Evolutionary conservation across 2,113 vertebrate genomes (phyloP).

Genomic region (Pardalotus punctatus): DNA sequence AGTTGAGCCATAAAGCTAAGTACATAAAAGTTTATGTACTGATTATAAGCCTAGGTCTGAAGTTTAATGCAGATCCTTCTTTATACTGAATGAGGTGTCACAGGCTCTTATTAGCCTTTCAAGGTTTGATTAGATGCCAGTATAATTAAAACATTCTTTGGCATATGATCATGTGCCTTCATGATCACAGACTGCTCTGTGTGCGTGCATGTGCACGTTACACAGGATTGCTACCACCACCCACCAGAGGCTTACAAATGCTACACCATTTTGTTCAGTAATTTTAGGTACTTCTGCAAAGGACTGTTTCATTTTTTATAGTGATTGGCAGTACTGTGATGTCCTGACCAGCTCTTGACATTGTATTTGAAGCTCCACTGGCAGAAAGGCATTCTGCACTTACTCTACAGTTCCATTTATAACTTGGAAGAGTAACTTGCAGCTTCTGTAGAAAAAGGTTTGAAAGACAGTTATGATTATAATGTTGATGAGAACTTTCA

Average conservation of each 20-base stretch:
- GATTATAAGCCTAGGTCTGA: not conserved
- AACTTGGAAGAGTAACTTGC: not conserved
- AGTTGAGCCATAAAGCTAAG: not conserved
- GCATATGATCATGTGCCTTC: not conserved
- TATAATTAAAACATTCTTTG: constrained; percentile 17
- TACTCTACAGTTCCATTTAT: not conserved
- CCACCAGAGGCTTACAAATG: not conserved
- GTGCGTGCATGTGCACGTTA: not conserved
- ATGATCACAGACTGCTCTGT: not conserved
- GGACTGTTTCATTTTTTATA: not conserved
- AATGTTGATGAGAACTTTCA: not conserved
- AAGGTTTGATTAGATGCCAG: not conserved
- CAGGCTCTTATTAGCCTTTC: not conserved
- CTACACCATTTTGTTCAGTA: not conserved
- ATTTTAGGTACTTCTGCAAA: not conserved
- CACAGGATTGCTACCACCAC: not conserved
- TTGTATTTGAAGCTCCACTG: not conserved
- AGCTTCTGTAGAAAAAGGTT: not conserved
- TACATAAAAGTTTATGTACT: not conserved
- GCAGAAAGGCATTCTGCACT: not conserved
- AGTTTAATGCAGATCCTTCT: not conserved
- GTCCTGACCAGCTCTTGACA: not conserved
- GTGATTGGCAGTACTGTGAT: not conserved
- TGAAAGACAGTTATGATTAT: not conserved
- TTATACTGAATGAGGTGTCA: not conserved